phyloP scores from a whole-genome alignment of 2,888 invertebrate species.

The Mystacides longicornis region DNA sequence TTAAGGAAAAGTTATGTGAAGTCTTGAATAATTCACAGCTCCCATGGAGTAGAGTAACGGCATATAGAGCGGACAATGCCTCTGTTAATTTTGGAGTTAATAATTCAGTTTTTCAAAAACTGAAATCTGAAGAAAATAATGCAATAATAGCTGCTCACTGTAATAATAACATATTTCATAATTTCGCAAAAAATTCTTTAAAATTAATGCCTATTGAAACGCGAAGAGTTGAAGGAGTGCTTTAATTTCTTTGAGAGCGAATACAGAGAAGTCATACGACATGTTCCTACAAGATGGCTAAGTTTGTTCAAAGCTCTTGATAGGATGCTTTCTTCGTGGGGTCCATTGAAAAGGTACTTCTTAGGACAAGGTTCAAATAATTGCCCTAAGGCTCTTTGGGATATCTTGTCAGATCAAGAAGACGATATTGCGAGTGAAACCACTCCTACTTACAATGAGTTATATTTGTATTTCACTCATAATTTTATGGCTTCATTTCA shows the following conservation, averaged over 20 bases:
- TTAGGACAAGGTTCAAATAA: not conserved
- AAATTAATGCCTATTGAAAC: not conserved
- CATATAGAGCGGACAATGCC: not conserved
- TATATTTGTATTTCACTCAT: conserved; percentile 6
- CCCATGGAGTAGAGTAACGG: not conserved
- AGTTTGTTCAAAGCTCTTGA: not conserved
- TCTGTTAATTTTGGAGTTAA: not conserved
- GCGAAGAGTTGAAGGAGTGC: not conserved
- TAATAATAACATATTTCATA: not conserved
- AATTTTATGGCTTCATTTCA: conserved; percentile 1
- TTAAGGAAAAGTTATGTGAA: not conserved
- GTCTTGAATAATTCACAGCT: not conserved
- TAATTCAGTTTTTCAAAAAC: not conserved
- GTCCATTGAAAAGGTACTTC: conserved; percentile 1
- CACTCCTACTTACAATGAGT: not conserved
- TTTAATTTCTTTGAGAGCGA: not conserved
- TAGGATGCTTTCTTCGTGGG: not conserved
- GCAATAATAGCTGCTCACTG: not conserved
- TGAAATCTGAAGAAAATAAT: not conserved
- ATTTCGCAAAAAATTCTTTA: not conserved
- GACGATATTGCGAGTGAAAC: not conserved
- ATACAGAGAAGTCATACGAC: not conserved
- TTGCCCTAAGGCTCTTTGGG: not conserved
- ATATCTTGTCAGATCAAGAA: conserved; percentile 3
- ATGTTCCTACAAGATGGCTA: not conserved